These are phyloP conservation scores for Tromatobia lineatoria DNA, from an alignment of 2,888 invertebrate species.

Conservation along the genomic window DNA sequence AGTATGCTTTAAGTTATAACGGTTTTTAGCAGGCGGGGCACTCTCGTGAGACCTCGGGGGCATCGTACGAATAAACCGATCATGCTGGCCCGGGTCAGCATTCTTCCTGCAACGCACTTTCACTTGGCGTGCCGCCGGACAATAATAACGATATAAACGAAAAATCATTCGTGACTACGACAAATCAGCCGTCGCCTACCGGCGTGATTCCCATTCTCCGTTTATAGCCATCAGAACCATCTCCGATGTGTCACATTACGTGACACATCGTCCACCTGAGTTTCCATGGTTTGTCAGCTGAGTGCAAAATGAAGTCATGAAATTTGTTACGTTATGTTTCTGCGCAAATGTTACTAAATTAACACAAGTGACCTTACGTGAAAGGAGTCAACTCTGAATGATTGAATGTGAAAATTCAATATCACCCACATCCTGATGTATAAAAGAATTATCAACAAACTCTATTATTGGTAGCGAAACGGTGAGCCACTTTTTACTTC, in stretches of 20 bases:
- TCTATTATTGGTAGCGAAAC: no score
- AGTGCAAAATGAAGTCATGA: not conserved
- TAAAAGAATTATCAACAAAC: no score
- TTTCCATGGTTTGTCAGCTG: slow-evolving; percentile 1
- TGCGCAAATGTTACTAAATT: not conserved
- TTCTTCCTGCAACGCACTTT: slow-evolving; percentile 51
- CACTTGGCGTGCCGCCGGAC: slow-evolving; percentile 31
- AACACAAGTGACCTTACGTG: no score
- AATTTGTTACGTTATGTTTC: slow-evolving; percentile 13
- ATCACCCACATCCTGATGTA: no score
- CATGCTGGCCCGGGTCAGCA: not conserved
- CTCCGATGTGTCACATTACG: not conserved
- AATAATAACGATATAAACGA: slow-evolving; percentile 31
- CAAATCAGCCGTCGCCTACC: not conserved
- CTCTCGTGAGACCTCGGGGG: slow-evolving; percentile 26
- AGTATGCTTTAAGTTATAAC: slow-evolving; percentile 28
- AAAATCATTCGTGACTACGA: not conserved
- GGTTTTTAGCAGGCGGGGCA: slow-evolving; percentile 43
- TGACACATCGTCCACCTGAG: not conserved
- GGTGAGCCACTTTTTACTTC: no score
- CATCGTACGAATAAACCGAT: slow-evolving; percentile 1
- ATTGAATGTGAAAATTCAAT: no score
- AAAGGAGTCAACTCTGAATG: no score
- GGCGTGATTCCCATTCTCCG: slow-evolving; percentile 4
- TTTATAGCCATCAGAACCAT: slow-evolving; percentile 1